Base-by-base conservation (phyloP, 37 sponge, comb jelly and placozoan species). In the Theonella swinhoei region DNA sequence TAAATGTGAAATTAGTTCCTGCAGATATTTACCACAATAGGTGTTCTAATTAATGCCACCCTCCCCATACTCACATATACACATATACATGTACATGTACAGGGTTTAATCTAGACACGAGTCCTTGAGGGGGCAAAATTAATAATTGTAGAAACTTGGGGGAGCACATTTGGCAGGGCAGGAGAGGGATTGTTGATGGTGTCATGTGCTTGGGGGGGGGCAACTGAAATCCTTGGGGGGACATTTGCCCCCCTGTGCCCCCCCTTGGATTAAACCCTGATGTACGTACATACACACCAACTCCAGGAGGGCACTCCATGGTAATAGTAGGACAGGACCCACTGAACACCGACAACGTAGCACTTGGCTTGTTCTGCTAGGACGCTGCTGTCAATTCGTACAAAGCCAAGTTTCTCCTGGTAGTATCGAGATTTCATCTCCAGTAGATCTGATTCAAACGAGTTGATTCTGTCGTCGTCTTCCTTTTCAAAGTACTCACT, bases 311-410 rank as follows among this genome's bases (percentile, higher is more conserved):
- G 99, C 2, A 96, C 97, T 36, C 99, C 99, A 58, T 77, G 70
- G 80, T 90, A 98, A 91, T 98, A 98, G 86, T 98, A 98, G 36
- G 72, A 64, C 38, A 98, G 80, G 20, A 98, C 92, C 99, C 99
- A 98, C 85, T 94, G 92, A 9, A 98, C 62, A 0, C 91, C 95
- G 17, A 83, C 85, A 66, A 96, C 89, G 74, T 92, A 97, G 54
- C 86, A 86, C 81, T 87, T 79, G 58, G 90, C 83, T 58, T 83
- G 70, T 36, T 84, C 86, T 25, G 68, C 43, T 32, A 95, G 66
- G 35, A 69, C 78, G 4, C 43, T 40, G 19, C 4, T 73, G 23
- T 84, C 74, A 26, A 88, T 74, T 25, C 71, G 39, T 11, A 59
- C 58, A 38, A 93, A 83, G 28, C 79, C 82, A 28, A 96, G 64